Percentiles rank a stretch among this genome's conserved stretches.
These are phyloP conservation scores for Branchinecta lindahli DNA, from an alignment of 1,140 invertebrate genomes.

Conservation along the genomic window DNA sequence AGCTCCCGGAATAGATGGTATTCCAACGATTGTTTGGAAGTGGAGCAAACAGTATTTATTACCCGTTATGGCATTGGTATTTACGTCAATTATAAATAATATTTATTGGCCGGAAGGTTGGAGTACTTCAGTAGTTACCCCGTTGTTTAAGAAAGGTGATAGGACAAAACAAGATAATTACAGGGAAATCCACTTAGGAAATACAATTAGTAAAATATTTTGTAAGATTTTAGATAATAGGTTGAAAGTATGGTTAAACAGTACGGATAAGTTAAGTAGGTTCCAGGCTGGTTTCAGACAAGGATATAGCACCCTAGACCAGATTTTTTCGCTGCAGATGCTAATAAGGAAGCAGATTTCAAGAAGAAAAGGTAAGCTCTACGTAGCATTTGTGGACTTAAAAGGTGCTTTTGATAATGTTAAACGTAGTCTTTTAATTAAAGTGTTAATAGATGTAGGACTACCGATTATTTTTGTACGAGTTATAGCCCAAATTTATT, in stretches of 20 bases:
- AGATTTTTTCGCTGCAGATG: neutral
- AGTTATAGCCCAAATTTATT: neutral
- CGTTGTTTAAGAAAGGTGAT: constrained; percentile 2
- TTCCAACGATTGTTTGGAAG: neutral
- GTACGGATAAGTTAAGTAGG: neutral
- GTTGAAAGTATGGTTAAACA: neutral
- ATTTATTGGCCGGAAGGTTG: neutral
- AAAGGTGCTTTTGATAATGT: constrained; percentile 2
- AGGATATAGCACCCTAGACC: neutral
- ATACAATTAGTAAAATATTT: neutral
- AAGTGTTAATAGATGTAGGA: neutral
- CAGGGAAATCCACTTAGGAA: neutral
- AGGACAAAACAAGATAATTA: neutral
- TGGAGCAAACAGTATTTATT: neutral
- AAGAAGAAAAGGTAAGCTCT: neutral
- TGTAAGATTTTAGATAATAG: neutral
- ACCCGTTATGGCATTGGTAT: neutral
- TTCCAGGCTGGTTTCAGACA: neutral
- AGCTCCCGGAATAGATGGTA: neutral
- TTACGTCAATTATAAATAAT: neutral
- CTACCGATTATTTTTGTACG: neutral
- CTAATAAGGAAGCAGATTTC: neutral
- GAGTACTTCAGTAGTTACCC: neutral
- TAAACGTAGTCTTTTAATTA: neutral
- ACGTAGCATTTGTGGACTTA: neutral